Evolutionary conservation across 1,140 invertebrate genomes (phyloP), one percentile per base, ranked within the genome.

Genomic region (Drosophila prosaltans): DNA sequence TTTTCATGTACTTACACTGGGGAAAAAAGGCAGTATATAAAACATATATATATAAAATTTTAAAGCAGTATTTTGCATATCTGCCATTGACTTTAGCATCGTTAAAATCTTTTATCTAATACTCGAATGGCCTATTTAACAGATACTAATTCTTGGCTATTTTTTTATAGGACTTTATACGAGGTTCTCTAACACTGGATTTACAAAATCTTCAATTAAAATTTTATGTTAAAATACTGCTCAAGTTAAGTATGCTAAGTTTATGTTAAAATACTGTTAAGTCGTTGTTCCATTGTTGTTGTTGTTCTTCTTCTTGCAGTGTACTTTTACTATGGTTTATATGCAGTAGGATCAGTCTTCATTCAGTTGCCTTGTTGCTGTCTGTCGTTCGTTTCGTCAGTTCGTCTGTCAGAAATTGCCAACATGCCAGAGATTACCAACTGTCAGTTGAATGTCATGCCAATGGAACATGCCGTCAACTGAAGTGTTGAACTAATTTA

Each of bases 401-500:
- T 68, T 70, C 36, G 54, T 90, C 78, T 81, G 90, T 89, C 90
- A 90, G 83, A 82, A 90, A 91, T 91, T 91, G 85, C 90, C 90
- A 91, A 91, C 90, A 91, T 91, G 86, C 90, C 90, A 91, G 90
- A 91, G 90, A 91, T 91, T 91, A 90, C 90, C 90, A 91, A 91
- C 90, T 91, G 90, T 91, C 90, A 91, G 90, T 91, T 83, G 90
- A 91, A 90, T 91, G 90, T 91, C 90, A 91, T 90, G 90, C 90
- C 83, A 78, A 81, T 84, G 85, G 90, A 91, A 91, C 90, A 91
- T 90, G 86, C 90, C 90, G 90, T 91, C 90, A 91, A 85, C 90
- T 90, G 83, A 91, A 91, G 90, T 91, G 90, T 91, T 91, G 90
- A 91, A 88, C 90, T 91, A 91, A 91, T 91, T 91, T 91, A 91